Conservation (phyloP, 2,797 vertebrate genomes). For the Brachyrhaphis roseni region DNA sequence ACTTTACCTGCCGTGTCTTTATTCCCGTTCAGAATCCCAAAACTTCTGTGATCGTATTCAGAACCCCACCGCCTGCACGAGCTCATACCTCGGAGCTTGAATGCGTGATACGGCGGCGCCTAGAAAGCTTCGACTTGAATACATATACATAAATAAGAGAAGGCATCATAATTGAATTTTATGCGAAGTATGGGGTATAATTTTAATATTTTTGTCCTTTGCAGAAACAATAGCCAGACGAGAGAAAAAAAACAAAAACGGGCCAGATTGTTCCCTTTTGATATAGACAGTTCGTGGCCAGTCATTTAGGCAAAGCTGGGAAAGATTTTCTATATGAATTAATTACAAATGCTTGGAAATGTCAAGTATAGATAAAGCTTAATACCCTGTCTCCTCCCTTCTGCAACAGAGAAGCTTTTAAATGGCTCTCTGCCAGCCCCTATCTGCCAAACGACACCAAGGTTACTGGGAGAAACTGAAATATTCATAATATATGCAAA, state of each 20-base stretch:
- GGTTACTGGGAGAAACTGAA: constrained; percentile 82
- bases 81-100: constrained; percentile 40
- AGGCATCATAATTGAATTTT: constrained; percentile 4
- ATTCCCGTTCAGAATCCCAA: constrained; percentile 39
- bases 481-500: constrained; percentile 88
- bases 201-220: constrained; percentile 43
- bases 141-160: background rate
- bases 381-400: constrained; percentile 77
- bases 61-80: background rate
- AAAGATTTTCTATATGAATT: constrained; percentile 76
- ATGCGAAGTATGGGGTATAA: background rate
- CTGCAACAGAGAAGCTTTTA: constrained; percentile 77
- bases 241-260: background rate
- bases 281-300: constrained; percentile 30
- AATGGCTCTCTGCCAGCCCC: constrained; percentile 79
- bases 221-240: constrained; percentile 49
- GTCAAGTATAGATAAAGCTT: constrained; percentile 83
- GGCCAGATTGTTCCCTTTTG: constrained; percentile 48
- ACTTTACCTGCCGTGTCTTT: constrained; percentile 52
- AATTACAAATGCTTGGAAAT: constrained; percentile 83
- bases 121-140: background rate
- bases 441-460: constrained; percentile 82
- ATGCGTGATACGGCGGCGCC: constrained; percentile 12
- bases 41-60: constrained; percentile 41
- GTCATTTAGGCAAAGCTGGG: constrained; percentile 61